Percentiles rank a stretch among this genome's conserved stretches.
These are phyloP conservation scores for Orgyia antiqua DNA, from an alignment of 2,888 invertebrate genomes.

Conservation along the genomic window DNA sequence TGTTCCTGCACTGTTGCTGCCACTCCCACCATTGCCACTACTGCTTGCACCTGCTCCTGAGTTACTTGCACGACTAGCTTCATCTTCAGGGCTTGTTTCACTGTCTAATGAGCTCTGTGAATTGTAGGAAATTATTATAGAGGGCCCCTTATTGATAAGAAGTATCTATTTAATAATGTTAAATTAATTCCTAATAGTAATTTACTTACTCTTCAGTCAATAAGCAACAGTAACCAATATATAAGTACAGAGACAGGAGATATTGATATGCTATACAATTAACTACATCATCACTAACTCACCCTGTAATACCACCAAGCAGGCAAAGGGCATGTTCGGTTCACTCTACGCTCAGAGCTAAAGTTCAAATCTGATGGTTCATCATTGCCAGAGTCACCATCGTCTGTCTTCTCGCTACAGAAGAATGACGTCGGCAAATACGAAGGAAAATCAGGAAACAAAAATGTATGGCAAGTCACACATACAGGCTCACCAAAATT, in stretches of 20 bases:
- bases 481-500: conserved; percentile 95
- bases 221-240: too few species aligned
- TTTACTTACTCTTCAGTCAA: too few species aligned
- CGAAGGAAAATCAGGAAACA: conserved; percentile 88
- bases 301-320: conserved; percentile 62
- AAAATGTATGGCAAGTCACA: conserved; percentile 93
- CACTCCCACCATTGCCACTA: conserved; percentile 39
- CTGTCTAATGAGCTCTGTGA: conserved; percentile 63
- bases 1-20: conserved; percentile 15
- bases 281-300: too few species aligned
- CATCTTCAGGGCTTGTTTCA: conserved; percentile 69
- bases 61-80: conserved; percentile 54
- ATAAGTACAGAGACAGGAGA: too few species aligned
- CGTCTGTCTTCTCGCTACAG: conserved; percentile 83
- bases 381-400: conserved; percentile 96
- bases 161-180: too few species aligned
- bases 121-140: too few species aligned
- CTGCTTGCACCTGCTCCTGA: conserved; percentile 52
- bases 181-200: too few species aligned
- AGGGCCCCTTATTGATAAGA: too few species aligned
- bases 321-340: conserved; percentile 49
- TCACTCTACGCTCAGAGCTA: conserved; percentile 68
- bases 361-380: conserved; percentile 88
- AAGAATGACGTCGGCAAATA: conserved; percentile 69
- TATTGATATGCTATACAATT: too few species aligned